Evolutionary conservation across 2,113 vertebrate species (phyloP), one percentile per base, ranked within the genome.

Genomic region (Garra rufa): DNA sequence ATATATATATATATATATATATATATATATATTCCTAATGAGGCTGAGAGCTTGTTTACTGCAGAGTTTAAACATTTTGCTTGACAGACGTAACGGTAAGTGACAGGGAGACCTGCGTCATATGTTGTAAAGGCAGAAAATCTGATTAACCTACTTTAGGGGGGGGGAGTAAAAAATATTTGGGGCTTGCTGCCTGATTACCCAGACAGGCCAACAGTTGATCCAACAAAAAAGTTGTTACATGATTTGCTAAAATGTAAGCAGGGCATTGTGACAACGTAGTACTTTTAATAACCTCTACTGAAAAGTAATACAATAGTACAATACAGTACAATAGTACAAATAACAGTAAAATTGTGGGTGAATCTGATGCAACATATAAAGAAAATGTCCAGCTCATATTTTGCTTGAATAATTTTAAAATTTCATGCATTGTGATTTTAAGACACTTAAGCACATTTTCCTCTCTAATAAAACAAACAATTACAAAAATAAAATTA

Each of bases 61-160:
- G 82, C 87, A 90, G 89, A 91, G 91, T 93, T 93, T 91, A 87
- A 89, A 1, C 70, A 88, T 88, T 88, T 83, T 89, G 91, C 89
- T 91, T 90, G 84, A 90, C 88, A 84, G 86, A 91, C 85, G 85
- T 11, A 55, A 13, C 10, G 38, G 63, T 52, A 15, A 34, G 50
- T 34, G 41, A 48, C 88, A 87, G 84, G 88, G 77, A 87, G 89
- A 91, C 91, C 91, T 94, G 92, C 87, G 86, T 93, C 93, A 93
- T 91, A 90, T 91, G 90, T 92, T 92, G 90, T 91, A 89, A 89
- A 88, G 86, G 88, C 89, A 30, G 48, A 88, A 94, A 93, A 94
- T 94, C 93, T 94, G 89, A 92, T 95, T 94, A 93, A 92, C 92
- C 93, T 93, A 92, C 90, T 94, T 93, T 90, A 41, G 83, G 86